A percentile compares a stretch with the other conserved stretches of the same genome.
Conservation (phyloP, 2,113 vertebrate species). For the Hemiprocne comata region DNA sequence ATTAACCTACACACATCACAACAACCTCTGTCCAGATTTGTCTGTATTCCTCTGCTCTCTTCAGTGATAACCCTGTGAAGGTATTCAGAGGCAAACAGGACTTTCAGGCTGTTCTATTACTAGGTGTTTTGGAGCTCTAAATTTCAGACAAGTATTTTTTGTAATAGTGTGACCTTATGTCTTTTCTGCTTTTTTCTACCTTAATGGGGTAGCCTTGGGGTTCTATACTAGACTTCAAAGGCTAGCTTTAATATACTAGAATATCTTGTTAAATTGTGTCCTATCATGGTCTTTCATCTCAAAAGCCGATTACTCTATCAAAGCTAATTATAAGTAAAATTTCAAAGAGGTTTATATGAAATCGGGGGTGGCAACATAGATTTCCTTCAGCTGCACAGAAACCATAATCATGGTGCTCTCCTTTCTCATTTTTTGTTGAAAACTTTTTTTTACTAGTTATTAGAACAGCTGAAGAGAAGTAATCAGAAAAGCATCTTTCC, state of each 20-base stretch:
- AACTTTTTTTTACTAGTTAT: neutral
- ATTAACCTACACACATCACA: neutral
- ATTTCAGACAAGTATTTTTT: neutral
- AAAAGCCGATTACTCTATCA: slow-evolving; percentile 5
- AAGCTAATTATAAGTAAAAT: slow-evolving; percentile 13
- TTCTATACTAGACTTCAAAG: neutral
- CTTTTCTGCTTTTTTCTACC: neutral
- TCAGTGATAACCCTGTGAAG: neutral
- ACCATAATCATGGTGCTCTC: neutral
- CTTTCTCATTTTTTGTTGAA: neutral
- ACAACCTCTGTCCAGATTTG: neutral
- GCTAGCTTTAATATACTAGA: neutral
- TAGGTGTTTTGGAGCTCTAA: neutral
- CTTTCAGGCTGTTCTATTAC: neutral
- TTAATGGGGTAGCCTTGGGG: neutral
- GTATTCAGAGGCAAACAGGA: neutral
- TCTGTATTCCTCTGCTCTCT: neutral
- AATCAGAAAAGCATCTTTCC: neutral
- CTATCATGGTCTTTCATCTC: neutral
- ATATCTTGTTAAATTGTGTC: neutral
- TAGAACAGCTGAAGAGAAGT: neutral
- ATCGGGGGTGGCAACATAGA: neutral
- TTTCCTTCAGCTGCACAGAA: neutral
- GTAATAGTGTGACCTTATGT: accelerated
- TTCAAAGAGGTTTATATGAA: neutral